phyloP scores from a whole-genome alignment of 2,113 vertebrate genomes.

The Piprites chloris region DNA sequence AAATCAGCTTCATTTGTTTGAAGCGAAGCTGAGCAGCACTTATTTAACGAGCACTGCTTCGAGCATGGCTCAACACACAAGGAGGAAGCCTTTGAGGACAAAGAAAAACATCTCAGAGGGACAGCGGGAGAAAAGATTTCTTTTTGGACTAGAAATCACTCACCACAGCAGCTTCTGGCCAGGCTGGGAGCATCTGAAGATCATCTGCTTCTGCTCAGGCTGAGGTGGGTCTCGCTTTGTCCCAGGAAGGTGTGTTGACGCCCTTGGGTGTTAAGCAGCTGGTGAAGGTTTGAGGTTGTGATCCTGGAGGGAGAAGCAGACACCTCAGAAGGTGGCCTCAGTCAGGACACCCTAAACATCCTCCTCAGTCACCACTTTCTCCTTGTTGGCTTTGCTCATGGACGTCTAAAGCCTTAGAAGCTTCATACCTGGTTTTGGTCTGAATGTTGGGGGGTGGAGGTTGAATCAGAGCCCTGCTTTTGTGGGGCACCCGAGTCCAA shows the following conservation, averaged over 20 bases:
- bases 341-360: background rate
- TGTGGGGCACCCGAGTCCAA: background rate
- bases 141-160: background rate
- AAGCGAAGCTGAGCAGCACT: background rate
- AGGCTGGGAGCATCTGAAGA: background rate
- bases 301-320: background rate
- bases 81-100: background rate
- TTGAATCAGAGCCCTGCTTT: background rate
- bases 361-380: background rate
- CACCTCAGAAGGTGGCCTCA: background rate
- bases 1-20: constrained; percentile 52
- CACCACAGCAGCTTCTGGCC: background rate
- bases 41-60: constrained; percentile 8
- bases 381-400: background rate
- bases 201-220: background rate
- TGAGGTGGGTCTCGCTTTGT: background rate
- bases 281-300: background rate
- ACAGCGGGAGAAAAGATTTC: background rate
- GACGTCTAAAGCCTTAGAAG: background rate
- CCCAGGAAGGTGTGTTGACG: background rate
- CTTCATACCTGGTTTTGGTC: accelerated
- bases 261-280: accelerated
- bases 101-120: background rate
- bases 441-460: background rate
- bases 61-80: background rate